Evolutionary conservation across 2,888 invertebrate genomes (phyloP).

Genomic region (Erebia palarica): DNA sequence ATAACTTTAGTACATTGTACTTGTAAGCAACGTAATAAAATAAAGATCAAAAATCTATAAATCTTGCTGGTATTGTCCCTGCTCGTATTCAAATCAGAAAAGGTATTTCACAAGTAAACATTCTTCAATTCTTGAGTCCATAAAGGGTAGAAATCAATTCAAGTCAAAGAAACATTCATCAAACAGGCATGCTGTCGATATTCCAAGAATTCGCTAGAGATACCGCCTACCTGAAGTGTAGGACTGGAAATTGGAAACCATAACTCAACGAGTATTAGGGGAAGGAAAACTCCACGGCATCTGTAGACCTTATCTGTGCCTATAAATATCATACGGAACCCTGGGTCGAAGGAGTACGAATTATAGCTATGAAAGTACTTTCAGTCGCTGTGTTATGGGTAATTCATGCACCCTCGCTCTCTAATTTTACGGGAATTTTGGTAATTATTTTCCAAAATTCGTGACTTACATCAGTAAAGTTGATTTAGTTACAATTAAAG

Average conservation of each 20-base stretch:
- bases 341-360: constrained; percentile 72
- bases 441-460: constrained; percentile 65
- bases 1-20: no score
- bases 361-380: constrained; percentile 74
- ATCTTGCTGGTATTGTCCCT: no score
- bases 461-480: constrained; percentile 42
- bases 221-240: constrained; percentile 68
- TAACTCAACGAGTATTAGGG: constrained; percentile 82
- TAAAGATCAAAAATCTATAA: no score
- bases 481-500: constrained; percentile 35
- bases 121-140: constrained; percentile 1
- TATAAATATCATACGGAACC: constrained; percentile 74
- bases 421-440: constrained; percentile 70
- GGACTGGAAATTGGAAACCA: constrained; percentile 78
- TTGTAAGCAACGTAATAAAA: no score
- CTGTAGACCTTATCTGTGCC: constrained; percentile 78
- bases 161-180: constrained; percentile 36
- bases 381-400: constrained; percentile 70
- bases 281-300: constrained; percentile 79
- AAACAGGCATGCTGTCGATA: constrained; percentile 34
- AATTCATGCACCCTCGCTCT: constrained; percentile 79
- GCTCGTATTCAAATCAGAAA: background rate
- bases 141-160: constrained; percentile 25
- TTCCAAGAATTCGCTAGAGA: constrained; percentile 51
- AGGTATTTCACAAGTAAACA: background rate